These are phyloP conservation scores for Torymus texanus DNA, from an alignment of 2,888 invertebrate species.

Conservation along the genomic window DNA sequence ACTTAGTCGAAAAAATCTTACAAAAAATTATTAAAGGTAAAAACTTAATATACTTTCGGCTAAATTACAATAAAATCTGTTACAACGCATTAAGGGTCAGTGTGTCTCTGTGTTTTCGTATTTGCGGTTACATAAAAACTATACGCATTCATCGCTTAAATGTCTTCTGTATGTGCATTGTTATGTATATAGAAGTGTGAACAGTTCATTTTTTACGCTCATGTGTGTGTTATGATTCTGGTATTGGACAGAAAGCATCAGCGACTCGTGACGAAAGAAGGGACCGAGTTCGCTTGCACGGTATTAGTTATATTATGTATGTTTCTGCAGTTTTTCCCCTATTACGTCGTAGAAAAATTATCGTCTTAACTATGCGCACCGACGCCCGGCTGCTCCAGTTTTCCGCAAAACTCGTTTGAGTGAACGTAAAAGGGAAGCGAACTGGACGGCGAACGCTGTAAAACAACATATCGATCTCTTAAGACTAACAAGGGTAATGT, in stretches of 20 bases:
- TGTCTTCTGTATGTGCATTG: constrained; percentile 20
- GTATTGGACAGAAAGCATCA: constrained; percentile 23
- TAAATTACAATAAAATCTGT: constrained; percentile 55
- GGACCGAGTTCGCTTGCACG: constrained; percentile 4
- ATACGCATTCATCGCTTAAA: constrained; percentile 40
- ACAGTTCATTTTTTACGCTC: not conserved
- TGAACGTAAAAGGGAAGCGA: constrained; percentile 17
- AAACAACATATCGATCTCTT: constrained; percentile 61
- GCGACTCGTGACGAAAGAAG: constrained; percentile 7
- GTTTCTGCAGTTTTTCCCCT: constrained; percentile 35
- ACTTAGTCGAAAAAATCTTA: constrained; percentile 53
- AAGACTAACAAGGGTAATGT: constrained; percentile 64
- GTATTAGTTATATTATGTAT: constrained; percentile 30
- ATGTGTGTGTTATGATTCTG: not conserved
- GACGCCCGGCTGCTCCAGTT: constrained; percentile 18
- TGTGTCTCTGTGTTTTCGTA: not conserved
- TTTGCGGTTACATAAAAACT: constrained; percentile 45
- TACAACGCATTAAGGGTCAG: constrained; percentile 48
- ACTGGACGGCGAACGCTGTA: constrained; percentile 25
- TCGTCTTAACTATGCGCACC: constrained; percentile 52
- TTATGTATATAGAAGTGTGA: constrained; percentile 13
- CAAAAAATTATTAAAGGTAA: constrained; percentile 48
- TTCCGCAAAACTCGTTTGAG: constrained; percentile 1
- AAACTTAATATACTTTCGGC: constrained; percentile 53
- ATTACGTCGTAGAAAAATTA: constrained; percentile 64